These are phyloP conservation scores for Acromyrmex echinatior DNA, from an alignment of 1,140 invertebrate genomes.

Conservation along the genomic window DNA sequence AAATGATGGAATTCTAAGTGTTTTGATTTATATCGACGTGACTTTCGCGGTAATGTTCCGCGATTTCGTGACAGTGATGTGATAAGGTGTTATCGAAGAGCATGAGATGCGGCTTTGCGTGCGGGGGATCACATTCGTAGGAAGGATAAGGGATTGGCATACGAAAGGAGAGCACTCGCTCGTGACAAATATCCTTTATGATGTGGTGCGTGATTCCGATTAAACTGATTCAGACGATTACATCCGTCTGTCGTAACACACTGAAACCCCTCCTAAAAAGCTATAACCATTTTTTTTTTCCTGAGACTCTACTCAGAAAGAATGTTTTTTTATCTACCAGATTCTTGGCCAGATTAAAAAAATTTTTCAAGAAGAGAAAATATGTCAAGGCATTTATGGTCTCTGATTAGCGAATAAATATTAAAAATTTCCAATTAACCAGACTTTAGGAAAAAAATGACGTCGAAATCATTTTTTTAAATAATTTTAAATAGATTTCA, in stretches of 20 bases:
- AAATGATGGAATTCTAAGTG: background rate
- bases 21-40: background rate
- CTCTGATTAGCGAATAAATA: background rate
- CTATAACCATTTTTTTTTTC: background rate
- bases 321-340: background rate
- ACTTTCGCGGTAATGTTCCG: background rate
- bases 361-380: background rate
- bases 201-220: constrained; percentile 70
- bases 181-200: constrained; percentile 65
- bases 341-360: background rate
- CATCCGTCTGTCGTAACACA: constrained; percentile 12
- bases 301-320: background rate
- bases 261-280: background rate
- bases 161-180: constrained; percentile 30
- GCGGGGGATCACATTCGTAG: constrained; percentile 7
- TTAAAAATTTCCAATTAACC: background rate
- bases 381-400: background rate
- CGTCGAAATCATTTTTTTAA: background rate
- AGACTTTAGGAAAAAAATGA: background rate
- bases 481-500: background rate
- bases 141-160: constrained; percentile 44
- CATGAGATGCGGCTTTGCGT: background rate
- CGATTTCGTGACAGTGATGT: background rate
- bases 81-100: constrained; percentile 5
- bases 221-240: constrained; percentile 40